Evolutionary conservation across 2,797 vertebrate genomes (phyloP), one percentile per base, ranked within the genome.

Genomic region (Acridotheres tristis): DNA sequence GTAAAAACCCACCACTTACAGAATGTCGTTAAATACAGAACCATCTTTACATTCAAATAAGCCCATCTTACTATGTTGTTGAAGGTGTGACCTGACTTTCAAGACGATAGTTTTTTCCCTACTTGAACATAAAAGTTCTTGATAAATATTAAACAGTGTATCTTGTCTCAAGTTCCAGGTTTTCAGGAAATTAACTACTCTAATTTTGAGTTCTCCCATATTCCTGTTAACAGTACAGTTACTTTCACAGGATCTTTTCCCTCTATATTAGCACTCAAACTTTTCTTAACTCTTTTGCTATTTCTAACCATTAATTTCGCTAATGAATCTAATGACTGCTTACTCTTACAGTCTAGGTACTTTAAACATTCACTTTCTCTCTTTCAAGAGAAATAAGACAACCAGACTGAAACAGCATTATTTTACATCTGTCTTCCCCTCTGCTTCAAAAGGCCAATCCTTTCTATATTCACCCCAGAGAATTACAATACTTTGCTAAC

Each of bases 41-140:
- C 13, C 18, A 79, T 45, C 25, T 50, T 68, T 58, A 58, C 16
- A 30, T 58, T 50, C 58, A 92, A 85, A 58, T 8, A 14, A 84
- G 12, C 5, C 34, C 69, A n/a, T 15, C 7, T 30, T 13, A 78
- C 5, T 1, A 10, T 2, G 32, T 10, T 14, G 5, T 7, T 53
- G 32, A 90, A 82, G 16, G 14, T 40, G 16, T 55, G 21, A 61
- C 17, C 51, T 38, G 11, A 76, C 57, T 94, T 73, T 45, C 38
- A 68, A 53, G 29, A 48, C 3, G 0, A 19, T 0, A 26, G 6
- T 11, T 48, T 72, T 42, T 55, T 34, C 4, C 13, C 14, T 11
- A 53, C 13, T 32, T 62, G 30, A 83, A 88, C 76, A 72, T 5
- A 58, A 18, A 75, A 77, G 6, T 12, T n/a, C 10, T 21, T 53